These are phyloP conservation scores for Naso thynnoides DNA, from an alignment of 2,797 vertebrate species.

Conservation along the genomic window DNA sequence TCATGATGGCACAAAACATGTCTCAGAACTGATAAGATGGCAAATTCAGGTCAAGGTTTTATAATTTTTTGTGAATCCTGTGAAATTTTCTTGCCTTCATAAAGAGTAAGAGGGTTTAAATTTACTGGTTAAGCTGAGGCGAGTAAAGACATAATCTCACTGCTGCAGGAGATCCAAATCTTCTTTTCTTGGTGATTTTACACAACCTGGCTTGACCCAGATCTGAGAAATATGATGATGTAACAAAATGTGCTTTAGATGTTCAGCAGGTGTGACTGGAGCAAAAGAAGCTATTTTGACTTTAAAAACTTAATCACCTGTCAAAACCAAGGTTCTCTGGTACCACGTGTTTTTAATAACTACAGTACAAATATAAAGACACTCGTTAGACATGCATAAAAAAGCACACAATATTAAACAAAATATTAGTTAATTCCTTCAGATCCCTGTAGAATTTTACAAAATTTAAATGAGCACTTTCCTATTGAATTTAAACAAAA, in stretches of 20 bases:
- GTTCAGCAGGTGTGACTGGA: constrained; percentile 4
- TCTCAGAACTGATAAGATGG: constrained; percentile 48
- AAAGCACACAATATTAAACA: neutral
- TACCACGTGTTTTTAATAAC: neutral
- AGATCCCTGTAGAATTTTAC: no score
- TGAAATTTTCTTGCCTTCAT: constrained; percentile 47
- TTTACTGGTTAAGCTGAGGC: constrained; percentile 40
- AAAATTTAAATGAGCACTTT: no score
- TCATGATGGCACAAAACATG: constrained; percentile 35
- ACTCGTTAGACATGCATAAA: neutral
- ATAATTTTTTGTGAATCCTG: constrained; percentile 57
- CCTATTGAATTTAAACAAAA: no score
- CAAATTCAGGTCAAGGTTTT: constrained; percentile 46
- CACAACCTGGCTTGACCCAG: constrained; percentile 52
- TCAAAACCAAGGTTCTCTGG: neutral
- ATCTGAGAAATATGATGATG: constrained; percentile 50
- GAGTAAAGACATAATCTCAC: constrained; percentile 52
- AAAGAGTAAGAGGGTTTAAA: constrained; percentile 50
- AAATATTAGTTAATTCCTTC: no score
- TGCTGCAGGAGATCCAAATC: constrained; percentile 49
- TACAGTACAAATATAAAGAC: neutral
- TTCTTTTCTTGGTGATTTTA: constrained; percentile 53
- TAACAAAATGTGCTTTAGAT: constrained; percentile 28
- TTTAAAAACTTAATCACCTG: constrained; percentile 11
- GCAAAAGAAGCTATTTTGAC: constrained; percentile 13